These are phyloP conservation scores for Leucophenga montana DNA, from an alignment of 2,888 invertebrate genomes.

Conservation along the genomic window DNA sequence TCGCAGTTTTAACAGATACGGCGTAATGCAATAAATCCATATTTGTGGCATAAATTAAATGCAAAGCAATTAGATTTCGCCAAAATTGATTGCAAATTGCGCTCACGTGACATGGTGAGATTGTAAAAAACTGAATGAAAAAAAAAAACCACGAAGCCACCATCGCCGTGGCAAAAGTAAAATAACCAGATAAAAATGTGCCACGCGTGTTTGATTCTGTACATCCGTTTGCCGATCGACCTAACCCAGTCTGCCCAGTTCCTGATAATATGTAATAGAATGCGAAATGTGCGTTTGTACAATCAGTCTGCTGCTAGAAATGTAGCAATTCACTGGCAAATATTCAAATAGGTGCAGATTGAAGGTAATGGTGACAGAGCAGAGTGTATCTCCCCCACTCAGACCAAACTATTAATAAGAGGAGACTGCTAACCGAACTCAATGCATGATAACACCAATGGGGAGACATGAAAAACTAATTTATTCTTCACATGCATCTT, in stretches of 20 bases:
- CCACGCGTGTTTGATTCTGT: conserved; percentile 43
- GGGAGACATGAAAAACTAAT: conserved; percentile 72
- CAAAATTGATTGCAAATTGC: conserved; percentile 54
- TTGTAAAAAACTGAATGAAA: conserved; percentile 41
- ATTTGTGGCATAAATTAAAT: conserved; percentile 20
- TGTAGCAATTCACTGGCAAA: conserved; percentile 4
- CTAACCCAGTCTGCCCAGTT: conserved; percentile 7
- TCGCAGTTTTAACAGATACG: not conserved
- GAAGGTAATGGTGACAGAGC: not conserved
- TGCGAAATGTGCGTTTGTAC: conserved; percentile 18
- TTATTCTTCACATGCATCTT: conserved; percentile 61
- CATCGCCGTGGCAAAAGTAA: not conserved
- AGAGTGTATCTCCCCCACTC: conserved; percentile 7
- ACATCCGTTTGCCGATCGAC: conserved; percentile 33
- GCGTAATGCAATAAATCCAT: conserved; percentile 9
- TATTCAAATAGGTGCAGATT: not conserved
- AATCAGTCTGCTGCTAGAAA: not conserved
- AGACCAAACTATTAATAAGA: not conserved
- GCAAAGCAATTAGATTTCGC: conserved; percentile 47
- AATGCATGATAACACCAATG: conserved; percentile 58
- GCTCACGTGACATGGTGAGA: conserved; percentile 25
- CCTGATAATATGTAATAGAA: not conserved
- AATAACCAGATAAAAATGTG: not conserved
- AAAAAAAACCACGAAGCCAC: not conserved
- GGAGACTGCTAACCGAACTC: conserved; percentile 40